These are phyloP conservation scores for Adelges cooleyi DNA, from an alignment of 1,140 invertebrate species.

Conservation along the genomic window DNA sequence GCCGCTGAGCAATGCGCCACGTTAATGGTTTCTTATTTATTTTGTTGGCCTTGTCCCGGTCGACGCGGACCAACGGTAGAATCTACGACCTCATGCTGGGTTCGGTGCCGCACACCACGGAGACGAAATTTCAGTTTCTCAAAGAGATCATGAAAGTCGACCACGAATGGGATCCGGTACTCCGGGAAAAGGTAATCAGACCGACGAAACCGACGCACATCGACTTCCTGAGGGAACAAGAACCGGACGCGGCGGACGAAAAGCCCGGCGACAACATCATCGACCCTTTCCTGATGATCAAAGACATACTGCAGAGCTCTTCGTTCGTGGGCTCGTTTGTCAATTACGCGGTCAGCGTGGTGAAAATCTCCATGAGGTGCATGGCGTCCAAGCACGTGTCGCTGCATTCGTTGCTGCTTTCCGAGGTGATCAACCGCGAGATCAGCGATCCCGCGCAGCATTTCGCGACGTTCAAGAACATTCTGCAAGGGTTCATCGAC, in stretches of 20 bases:
- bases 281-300: neutral
- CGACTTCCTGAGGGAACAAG: too few species aligned
- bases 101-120: too few species aligned
- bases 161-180: neutral
- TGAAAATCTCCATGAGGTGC: neutral
- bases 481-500: neutral
- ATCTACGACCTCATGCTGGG: too few species aligned
- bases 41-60: too few species aligned
- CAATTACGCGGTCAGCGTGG: neutral
- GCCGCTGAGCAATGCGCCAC: too few species aligned
- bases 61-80: neutral
- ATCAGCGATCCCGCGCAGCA: neutral
- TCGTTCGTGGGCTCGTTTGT: neutral
- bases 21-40: too few species aligned
- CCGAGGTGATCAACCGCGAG: neutral
- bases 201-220: neutral
- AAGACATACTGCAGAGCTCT: neutral
- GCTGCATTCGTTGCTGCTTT: neutral
- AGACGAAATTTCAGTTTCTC: too few species aligned
- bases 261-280: neutral
- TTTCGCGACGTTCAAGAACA: neutral
- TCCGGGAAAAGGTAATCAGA: neutral
- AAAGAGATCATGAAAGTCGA: neutral
- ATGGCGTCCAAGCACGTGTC: neutral
- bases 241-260: neutral